phyloP scores from a whole-genome alignment of 2,888 invertebrate genomes.

The Boloria euphrosyne region DNA sequence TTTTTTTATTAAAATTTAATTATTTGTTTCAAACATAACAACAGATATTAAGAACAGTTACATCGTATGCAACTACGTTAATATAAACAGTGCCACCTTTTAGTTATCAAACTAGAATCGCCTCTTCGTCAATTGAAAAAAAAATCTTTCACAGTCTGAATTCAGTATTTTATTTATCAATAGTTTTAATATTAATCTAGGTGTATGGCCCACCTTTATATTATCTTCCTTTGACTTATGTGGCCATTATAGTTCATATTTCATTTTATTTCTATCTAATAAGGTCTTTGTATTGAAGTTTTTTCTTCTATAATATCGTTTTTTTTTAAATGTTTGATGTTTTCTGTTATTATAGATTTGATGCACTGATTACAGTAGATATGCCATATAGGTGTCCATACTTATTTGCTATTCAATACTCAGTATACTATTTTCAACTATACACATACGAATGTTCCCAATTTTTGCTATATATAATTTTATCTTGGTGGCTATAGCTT shows the following conservation, averaged over 20 bases:
- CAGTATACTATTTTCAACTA: slow-evolving; percentile 17
- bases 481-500: slow-evolving; percentile 30
- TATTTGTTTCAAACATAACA: too few species aligned
- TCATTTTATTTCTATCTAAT: slow-evolving; percentile 1
- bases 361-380: slow-evolving; percentile 18
- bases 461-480: slow-evolving; percentile 22
- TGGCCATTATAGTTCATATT: slow-evolving; percentile 20
- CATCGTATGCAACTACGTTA: too few species aligned
- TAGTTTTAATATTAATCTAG: too few species aligned
- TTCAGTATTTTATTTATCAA: neutral
- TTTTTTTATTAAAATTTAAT: too few species aligned
- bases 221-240: slow-evolving; percentile 13
- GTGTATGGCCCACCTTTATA: slow-evolving; percentile 25
- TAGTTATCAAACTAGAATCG: too few species aligned
- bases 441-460: slow-evolving; percentile 18
- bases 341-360: neutral
- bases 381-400: slow-evolving; percentile 11
- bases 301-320: too few species aligned
- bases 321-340: too few species aligned
- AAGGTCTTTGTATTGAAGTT: too few species aligned
- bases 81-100: too few species aligned
- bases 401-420: slow-evolving; percentile 7
- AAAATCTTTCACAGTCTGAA: slow-evolving; percentile 5
- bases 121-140: neutral
- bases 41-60: too few species aligned